Percentiles rank a stretch among this genome's conserved stretches.
phyloP scores from a whole-genome alignment of 2,113 vertebrate species.

The Catharus bicknelli region DNA sequence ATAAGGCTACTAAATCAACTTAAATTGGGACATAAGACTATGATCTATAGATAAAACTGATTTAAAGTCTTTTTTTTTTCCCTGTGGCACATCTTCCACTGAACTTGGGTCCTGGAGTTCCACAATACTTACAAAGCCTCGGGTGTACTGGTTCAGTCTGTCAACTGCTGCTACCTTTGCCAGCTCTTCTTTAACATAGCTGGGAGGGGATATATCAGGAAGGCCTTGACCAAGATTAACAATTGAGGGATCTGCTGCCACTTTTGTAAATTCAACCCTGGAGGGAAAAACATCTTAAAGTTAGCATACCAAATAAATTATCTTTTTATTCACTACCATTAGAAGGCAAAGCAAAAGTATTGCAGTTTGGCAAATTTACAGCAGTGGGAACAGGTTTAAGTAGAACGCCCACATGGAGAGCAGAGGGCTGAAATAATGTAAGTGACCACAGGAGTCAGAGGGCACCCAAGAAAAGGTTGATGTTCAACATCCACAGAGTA shows the following conservation, averaged over 20 bases:
- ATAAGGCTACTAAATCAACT: not conserved
- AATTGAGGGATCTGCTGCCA: slow-evolving; percentile 88
- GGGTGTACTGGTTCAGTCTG: slow-evolving; percentile 91
- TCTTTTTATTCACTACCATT: not conserved
- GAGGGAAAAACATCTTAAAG: not conserved
- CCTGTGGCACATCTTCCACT: not conserved
- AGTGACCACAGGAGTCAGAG: not conserved
- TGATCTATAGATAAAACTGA: not conserved
- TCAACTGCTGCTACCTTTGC: slow-evolving; percentile 80
- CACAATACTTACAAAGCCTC: slow-evolving; percentile 87
- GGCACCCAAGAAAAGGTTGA: not conserved
- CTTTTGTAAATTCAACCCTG: slow-evolving; percentile 89
- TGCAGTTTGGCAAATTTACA: not conserved
- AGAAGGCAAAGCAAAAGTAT: not conserved
- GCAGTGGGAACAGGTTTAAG: not conserved
- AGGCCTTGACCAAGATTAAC: slow-evolving; percentile 93
- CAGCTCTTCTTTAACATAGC: slow-evolving; percentile 86
- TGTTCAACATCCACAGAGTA: not conserved
- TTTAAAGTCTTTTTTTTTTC: not conserved
- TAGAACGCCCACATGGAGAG: not conserved
- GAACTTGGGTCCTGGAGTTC: not conserved
- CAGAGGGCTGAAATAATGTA: not conserved
- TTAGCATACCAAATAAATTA: not conserved
- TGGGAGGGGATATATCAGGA: slow-evolving; percentile 90
- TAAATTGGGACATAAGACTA: not conserved